phyloP scores from a whole-genome alignment of 2,888 invertebrate species.

The Pandemis heparana region DNA sequence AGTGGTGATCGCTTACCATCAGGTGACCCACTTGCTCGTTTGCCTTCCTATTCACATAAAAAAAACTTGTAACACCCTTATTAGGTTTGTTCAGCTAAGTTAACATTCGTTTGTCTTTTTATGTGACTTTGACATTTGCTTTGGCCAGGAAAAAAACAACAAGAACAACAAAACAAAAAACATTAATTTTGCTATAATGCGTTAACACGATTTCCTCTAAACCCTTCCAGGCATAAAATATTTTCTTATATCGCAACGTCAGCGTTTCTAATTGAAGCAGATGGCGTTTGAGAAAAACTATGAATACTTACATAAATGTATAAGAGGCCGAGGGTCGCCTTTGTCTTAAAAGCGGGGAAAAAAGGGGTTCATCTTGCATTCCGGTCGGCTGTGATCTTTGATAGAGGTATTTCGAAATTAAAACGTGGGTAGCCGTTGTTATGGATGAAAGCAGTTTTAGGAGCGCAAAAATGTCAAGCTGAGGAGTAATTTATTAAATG shows the following conservation, averaged over 20 bases:
- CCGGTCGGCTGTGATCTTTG: slow-evolving; percentile 29
- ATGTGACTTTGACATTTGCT: too few relatives aligned
- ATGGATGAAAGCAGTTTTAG: not conserved
- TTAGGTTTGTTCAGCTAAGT: too few relatives aligned
- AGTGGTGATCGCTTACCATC: too few relatives aligned
- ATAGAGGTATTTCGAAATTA: slow-evolving; percentile 41
- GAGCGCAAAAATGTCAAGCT: not conserved
- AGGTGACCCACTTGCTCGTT: too few relatives aligned
- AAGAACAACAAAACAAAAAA: too few relatives aligned
- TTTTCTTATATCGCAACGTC: slow-evolving; percentile 25
- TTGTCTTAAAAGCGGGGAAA: slow-evolving; percentile 31
- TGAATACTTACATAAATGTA: slow-evolving; percentile 26
- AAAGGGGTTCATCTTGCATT: slow-evolving; percentile 39
- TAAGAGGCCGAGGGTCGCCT: slow-evolving; percentile 22
- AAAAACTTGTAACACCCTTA: too few relatives aligned
- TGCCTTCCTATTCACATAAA: too few relatives aligned
- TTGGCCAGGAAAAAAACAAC: too few relatives aligned
- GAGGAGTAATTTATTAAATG: not conserved
- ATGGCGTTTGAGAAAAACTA: slow-evolving; percentile 27
- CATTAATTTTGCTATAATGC: too few relatives aligned
- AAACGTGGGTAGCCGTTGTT: slow-evolving; percentile 30
- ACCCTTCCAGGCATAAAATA: not conserved
- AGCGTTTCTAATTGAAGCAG: slow-evolving; percentile 38
- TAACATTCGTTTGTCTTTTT: too few relatives aligned
- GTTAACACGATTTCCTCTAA: not conserved